These are phyloP conservation scores for Puffinus mauretanicus DNA, from an alignment of 2,113 vertebrate genomes.

Conservation along the genomic window DNA sequence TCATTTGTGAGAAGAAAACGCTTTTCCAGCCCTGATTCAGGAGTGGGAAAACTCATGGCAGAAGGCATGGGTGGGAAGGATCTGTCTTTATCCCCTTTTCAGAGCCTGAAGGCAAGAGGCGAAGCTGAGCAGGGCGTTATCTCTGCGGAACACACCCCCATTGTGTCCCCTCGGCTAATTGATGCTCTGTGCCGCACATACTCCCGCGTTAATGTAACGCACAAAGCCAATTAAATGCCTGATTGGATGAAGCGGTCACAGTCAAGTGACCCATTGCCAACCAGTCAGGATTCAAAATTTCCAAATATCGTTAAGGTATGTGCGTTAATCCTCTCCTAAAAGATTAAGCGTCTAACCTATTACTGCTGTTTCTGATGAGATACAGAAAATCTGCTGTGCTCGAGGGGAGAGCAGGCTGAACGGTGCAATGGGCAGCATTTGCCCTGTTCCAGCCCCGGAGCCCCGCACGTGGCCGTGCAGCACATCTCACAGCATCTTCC, in stretches of 20 bases:
- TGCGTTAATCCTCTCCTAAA: constrained; percentile 19
- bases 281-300: background rate
- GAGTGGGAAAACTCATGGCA: background rate
- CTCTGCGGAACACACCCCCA: background rate
- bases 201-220: background rate
- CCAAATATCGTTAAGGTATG: background rate
- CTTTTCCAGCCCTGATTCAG: background rate
- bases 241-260: constrained; percentile 21
- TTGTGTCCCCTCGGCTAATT: background rate
- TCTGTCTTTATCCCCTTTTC: background rate
- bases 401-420: background rate
- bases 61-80: background rate
- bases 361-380: background rate
- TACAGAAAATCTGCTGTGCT: background rate
- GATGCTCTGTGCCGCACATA: background rate
- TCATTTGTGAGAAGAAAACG: background rate
- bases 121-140: background rate
- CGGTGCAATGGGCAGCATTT: background rate
- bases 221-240: constrained; percentile 53
- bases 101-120: background rate
- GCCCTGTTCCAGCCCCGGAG: background rate
- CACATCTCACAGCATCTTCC: background rate
- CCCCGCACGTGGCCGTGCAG: rapidly evolving
- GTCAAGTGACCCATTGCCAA: background rate
- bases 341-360: constrained; percentile 23